Evolutionary conservation across 2,888 invertebrate species (phyloP).

Genomic region (Drosophila nr. perissopoda): DNA sequence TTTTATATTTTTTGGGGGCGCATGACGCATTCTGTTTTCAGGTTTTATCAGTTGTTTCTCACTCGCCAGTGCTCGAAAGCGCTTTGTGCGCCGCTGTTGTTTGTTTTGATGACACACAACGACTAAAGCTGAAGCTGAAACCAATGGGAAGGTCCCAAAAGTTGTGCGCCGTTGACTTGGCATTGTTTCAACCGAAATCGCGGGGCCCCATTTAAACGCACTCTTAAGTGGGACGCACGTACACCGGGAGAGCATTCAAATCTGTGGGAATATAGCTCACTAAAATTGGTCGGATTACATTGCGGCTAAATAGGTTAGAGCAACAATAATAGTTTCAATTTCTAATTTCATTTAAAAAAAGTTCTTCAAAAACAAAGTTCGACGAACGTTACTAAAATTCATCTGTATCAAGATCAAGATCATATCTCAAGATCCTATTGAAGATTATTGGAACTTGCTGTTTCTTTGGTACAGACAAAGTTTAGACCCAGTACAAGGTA

Average conservation of each 20-base stretch:
- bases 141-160: constrained; percentile 67
- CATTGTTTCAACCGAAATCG: constrained; percentile 63
- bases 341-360: neutral
- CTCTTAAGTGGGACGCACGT: constrained; percentile 51
- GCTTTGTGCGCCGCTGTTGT: constrained; percentile 50
- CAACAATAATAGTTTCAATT: neutral
- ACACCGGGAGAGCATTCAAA: constrained; percentile 22
- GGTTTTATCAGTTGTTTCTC: constrained; percentile 61
- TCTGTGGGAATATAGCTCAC: constrained; percentile 40
- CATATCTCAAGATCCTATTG: neutral
- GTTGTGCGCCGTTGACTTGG: constrained; percentile 68
- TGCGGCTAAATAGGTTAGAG: too few species aligned
- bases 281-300: neutral
- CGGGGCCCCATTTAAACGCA: constrained; percentile 27
- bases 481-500: neutral
- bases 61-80: constrained; percentile 24
- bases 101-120: constrained; percentile 69
- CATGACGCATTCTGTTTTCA: constrained; percentile 71
- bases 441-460: neutral
- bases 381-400: neutral
- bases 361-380: neutral
- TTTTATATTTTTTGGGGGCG: constrained; percentile 39
- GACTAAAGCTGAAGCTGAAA: constrained; percentile 27
- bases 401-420: too few species aligned
- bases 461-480: neutral